phyloP scores from a whole-genome alignment of 2,888 invertebrate species.

The Tipula unca region DNA sequence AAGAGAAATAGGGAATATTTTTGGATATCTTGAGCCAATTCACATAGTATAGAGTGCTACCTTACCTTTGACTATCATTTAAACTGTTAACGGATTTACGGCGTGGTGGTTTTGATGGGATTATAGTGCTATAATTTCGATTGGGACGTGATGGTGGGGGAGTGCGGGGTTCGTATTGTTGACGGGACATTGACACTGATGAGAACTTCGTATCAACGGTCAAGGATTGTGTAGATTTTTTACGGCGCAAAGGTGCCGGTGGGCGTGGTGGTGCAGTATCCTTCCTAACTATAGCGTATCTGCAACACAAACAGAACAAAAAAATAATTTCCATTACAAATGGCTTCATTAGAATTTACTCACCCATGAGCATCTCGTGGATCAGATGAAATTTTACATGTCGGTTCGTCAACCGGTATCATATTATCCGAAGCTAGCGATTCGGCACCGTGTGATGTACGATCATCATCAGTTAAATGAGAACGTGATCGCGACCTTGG shows the following conservation, averaged over 20 bases:
- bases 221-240: conserved; percentile 49
- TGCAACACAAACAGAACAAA: conserved; percentile 37
- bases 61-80: conserved; percentile 43
- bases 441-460: conserved; percentile 62
- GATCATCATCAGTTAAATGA: conserved; percentile 54
- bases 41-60: neutral
- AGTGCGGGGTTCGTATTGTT: conserved; percentile 31
- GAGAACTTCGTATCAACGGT: conserved; percentile 54
- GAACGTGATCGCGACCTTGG: conserved; percentile 50
- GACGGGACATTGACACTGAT: conserved; percentile 47
- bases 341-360: neutral
- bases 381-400: neutral
- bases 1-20: conserved; percentile 1
- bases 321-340: neutral
- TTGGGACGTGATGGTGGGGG: conserved; percentile 49
- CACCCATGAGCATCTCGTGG: conserved; percentile 19
- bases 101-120: conserved; percentile 52
- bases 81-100: conserved; percentile 51
- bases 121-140: conserved; percentile 52
- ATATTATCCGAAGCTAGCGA: conserved; percentile 47
- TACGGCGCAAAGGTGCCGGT: conserved; percentile 51
- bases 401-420: neutral
- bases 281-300: conserved; percentile 73
- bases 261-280: conserved; percentile 51
- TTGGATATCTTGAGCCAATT: neutral